phyloP scores from a whole-genome alignment of 2,888 invertebrate genomes.

The Catocala fraxini region DNA sequence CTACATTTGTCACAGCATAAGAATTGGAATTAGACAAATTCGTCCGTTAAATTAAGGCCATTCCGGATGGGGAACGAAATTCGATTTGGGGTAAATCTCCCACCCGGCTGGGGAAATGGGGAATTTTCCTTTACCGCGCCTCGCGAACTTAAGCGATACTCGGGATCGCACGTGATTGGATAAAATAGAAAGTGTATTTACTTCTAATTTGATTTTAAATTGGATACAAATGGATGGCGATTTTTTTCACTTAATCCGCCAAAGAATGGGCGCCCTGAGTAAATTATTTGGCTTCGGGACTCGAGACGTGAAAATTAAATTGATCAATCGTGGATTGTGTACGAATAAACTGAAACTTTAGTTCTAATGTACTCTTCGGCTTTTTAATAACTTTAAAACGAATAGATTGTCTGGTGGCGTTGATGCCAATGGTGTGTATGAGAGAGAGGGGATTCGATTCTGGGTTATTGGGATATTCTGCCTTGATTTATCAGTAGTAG shows the following conservation, averaged over 20 bases:
- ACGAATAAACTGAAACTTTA: constrained; percentile 36
- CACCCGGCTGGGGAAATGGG: constrained; percentile 70
- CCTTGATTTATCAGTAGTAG: no score
- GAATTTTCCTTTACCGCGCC: constrained; percentile 70
- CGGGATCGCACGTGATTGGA: constrained; percentile 78
- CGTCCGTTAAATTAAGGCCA: constrained; percentile 86
- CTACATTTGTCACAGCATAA: constrained; percentile 85
- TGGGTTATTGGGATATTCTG: no score
- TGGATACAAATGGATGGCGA: constrained; percentile 81
- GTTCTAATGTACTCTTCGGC: not conserved
- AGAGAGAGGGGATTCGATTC: no score
- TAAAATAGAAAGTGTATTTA: constrained; percentile 82
- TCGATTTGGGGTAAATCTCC: constrained; percentile 85
- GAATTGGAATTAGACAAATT: constrained; percentile 87
- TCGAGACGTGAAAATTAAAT: constrained; percentile 69
- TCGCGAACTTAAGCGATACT: constrained; percentile 65
- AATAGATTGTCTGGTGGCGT: no score
- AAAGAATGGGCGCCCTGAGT: constrained; percentile 59
- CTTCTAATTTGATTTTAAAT: constrained; percentile 85
- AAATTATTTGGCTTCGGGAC: constrained; percentile 72
- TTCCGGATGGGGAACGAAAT: constrained; percentile 76
- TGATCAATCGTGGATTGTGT: constrained; percentile 61
- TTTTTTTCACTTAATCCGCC: constrained; percentile 70
- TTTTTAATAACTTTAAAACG: not conserved
- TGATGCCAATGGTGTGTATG: no score